These are phyloP conservation scores for Eurytemora carolleeae DNA, from an alignment of 1,140 invertebrate genomes.

Conservation along the genomic window DNA sequence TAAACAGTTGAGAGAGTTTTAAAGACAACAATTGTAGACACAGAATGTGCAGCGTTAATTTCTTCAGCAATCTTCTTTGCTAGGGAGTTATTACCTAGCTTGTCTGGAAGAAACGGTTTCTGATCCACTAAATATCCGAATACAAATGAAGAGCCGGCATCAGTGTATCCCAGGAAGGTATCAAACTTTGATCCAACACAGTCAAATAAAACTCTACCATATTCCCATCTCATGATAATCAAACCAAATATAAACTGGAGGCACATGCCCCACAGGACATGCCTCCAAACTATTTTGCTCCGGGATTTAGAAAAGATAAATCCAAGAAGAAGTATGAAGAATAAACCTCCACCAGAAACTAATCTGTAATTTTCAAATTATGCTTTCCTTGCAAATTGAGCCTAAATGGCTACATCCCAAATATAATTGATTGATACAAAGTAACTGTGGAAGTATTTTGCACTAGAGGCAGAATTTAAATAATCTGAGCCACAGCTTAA, in stretches of 20 bases:
- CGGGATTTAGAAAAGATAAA: constrained; percentile 40
- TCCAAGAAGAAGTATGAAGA: constrained; percentile 25
- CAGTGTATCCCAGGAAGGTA: constrained; percentile 53
- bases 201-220: constrained; percentile 52
- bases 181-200: constrained; percentile 50
- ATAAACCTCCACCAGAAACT: neutral
- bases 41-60: neutral
- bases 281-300: constrained; percentile 44
- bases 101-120: constrained; percentile 19
- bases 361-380: too few species aligned
- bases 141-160: constrained; percentile 57
- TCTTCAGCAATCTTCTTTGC: neutral
- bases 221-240: constrained; percentile 57
- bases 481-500: too few species aligned
- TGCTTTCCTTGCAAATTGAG: too few species aligned
- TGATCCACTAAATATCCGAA: constrained; percentile 49
- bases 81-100: neutral
- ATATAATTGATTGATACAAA: too few species aligned
- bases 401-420: too few species aligned
- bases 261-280: constrained; percentile 52
- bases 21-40: neutral
- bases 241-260: constrained; percentile 71
- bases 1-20: neutral
- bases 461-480: too few species aligned
- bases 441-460: too few species aligned